Evolutionary conservation across 2,113 vertebrate genomes (phyloP), one percentile per base, ranked within the genome.

Genomic region (Oplegnathus fasciatus): DNA sequence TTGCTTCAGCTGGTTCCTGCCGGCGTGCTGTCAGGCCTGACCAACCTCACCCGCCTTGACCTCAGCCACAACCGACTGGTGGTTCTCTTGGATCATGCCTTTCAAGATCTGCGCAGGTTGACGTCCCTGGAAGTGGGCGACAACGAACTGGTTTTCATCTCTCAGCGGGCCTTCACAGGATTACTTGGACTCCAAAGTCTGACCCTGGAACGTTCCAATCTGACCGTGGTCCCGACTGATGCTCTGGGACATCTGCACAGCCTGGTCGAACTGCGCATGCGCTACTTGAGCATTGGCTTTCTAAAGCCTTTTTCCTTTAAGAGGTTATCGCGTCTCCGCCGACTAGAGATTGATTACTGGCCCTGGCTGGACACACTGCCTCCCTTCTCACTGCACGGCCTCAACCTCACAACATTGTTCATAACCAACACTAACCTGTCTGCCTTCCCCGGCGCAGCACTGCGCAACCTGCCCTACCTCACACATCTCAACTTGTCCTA

Each of bases 21-120:
- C 3, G 98, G 98, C 0, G 98, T 99, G 48, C 96, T 99, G 89
- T 96, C 97, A 0, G 98, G 98, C 90, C 96, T 99, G 88, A 96
- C 96, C 84, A 99, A 99, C 91, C 97, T 99, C 71, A 98, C 97
- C 89, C 96, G 94, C 91, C 96, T 99, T 87, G 98, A 99, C 90
- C 97, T 99, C 91, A 98, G 98, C 61, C 98, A 99, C 96, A 99
- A 99, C 94, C 97, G 97, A 89, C 97, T 99, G 81, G 98, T 99
- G 89, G 97, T 99, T 87, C 96, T 99, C 66, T 93, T 99, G 92
- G 98, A 99, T 93, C 97, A 98, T 85, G 99, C 98, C 95, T 99
- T 99, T 93, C 97, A 99, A 95, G 98, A 99, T 91, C 96, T 99
- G 92, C 97, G 96, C 88, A 97, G 96, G 91, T 93, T 99, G 77